These are phyloP conservation scores for Solen grandis DNA, from an alignment of 1,140 invertebrate species.

Conservation along the genomic window DNA sequence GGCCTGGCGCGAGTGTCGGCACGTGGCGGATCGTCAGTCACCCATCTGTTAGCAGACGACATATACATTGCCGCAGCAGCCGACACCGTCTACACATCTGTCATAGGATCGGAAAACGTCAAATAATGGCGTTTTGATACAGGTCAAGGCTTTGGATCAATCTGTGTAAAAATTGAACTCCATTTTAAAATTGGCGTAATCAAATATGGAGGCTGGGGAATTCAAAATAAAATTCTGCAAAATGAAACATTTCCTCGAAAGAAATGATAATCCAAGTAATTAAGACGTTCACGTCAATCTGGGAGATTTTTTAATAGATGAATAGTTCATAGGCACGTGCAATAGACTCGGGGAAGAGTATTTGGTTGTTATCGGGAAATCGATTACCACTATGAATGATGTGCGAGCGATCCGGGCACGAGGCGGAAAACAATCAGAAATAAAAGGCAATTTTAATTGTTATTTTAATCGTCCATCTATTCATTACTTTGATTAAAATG, in stretches of 20 bases:
- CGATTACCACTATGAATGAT: too few relatives aligned
- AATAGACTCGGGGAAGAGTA: too few relatives aligned
- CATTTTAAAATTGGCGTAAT: background rate
- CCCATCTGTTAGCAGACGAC: constrained; percentile 57
- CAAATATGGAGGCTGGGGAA: background rate
- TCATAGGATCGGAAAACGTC: constrained; percentile 19
- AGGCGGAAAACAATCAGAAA: too few relatives aligned
- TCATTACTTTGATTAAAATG: too few relatives aligned
- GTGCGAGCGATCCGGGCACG: too few relatives aligned
- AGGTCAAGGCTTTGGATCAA: background rate
- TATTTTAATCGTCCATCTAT: too few relatives aligned
- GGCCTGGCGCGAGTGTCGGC: constrained; percentile 28
- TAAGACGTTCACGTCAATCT: background rate
- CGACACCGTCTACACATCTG: constrained; percentile 51
- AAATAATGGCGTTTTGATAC: too few relatives aligned
- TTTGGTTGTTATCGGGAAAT: too few relatives aligned
- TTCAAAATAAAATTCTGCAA: background rate
- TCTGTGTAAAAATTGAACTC: background rate
- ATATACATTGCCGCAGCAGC: constrained; percentile 5
- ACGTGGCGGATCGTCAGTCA: constrained; percentile 48
- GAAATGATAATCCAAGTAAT: background rate
- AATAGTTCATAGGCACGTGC: too few relatives aligned
- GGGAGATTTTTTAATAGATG: too few relatives aligned
- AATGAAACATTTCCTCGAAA: background rate
- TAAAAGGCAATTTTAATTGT: too few relatives aligned